A percentile compares a stretch with the other conserved stretches of the same genome.
Evolutionary conservation across 2,888 invertebrate genomes (phyloP).

Genomic region (Diabrotica balteata): DNA sequence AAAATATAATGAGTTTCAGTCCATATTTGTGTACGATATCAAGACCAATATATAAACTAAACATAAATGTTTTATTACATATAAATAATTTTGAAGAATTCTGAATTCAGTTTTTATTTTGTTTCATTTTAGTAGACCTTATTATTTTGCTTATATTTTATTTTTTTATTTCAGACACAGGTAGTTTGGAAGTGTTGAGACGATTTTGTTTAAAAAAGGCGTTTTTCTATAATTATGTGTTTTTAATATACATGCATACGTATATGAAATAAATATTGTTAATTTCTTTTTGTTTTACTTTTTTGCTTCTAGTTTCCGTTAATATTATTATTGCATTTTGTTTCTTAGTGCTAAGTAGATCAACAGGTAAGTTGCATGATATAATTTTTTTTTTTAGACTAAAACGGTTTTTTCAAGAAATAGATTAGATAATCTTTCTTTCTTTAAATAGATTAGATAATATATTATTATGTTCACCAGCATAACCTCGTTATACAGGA

Average conservation of each 20-base stretch:
- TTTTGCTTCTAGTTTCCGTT: conserved; percentile 50
- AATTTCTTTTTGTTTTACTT: conserved; percentile 52
- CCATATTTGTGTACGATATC: too few species aligned
- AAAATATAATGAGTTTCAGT: too few species aligned
- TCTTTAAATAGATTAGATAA: too few species aligned
- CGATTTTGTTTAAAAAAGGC: conserved; percentile 26
- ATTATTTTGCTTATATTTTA: conserved; percentile 53
- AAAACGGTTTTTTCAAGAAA: too few species aligned
- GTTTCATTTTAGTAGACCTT: too few species aligned
- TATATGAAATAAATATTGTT: conserved; percentile 49
- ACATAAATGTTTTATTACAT: too few species aligned
- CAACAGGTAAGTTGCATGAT: conserved; percentile 46
- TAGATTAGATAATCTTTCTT: too few species aligned
- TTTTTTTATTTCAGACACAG: conserved; percentile 62
- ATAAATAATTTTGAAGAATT: too few species aligned
- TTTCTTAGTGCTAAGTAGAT: conserved; percentile 39
- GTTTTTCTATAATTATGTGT: conserved; percentile 59
- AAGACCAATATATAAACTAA: too few species aligned
- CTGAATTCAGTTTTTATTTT: too few species aligned
- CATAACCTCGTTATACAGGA: too few species aligned
- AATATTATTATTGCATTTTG: conserved; percentile 40
- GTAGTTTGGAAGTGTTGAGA: conserved; percentile 40
- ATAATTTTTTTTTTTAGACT: neutral
- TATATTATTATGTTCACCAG: too few species aligned
- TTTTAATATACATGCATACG: conserved; percentile 28